Base-by-base conservation (phyloP, 37 sponge, comb jelly and placozoan genomes). In the Spongilla lacustris region DNA sequence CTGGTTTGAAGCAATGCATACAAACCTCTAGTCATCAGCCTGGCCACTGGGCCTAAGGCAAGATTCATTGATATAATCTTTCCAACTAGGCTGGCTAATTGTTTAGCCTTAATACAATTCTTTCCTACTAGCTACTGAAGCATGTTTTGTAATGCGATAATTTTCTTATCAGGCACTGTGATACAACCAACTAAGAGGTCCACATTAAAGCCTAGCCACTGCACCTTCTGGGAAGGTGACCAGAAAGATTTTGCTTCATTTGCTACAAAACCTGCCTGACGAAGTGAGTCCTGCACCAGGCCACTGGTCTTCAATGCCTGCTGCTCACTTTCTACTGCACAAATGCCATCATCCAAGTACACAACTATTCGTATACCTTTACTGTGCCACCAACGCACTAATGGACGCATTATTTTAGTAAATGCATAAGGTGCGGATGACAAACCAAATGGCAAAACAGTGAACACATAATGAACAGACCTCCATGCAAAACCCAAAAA, bases 341-440 rank as follows among this genome's bases (percentile, higher is more conserved):
- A 23, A 46, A 86, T 77, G 33, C 88, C 88, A 73, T 86, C 74
- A 79, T 86, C 87, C 22, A 86, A 34, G 46, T 87, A 87, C 27
- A 87, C 3, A 22, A 80, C 58, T 21, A 49, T 38, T 58, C 36
- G 49, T 24, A 87, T 25, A 26, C 88, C 88, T n/a, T 72, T 8
- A 35, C 50, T 36, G 46, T 76, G 30, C 81, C 81, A 81, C 31
- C 73, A 36, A 6, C 41, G 34, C 25, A 90, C 71, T 68, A 85
- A 9, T 28, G 82, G 81, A 32, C 84, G 41, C 6, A 85, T 11
- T 27, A 85, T 41, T 67, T 83, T 89, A 0, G 89, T 89, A 34
- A 88, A 88, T 11, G 66, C 68, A 69, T 35, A 88, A 19, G 73
- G 49, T 23, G 89, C 88, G 31, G 75, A 48, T 36, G 36, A 32